Evolutionary conservation across 2,888 invertebrate species (phyloP).

Genomic region (Byasa hedistus): DNA sequence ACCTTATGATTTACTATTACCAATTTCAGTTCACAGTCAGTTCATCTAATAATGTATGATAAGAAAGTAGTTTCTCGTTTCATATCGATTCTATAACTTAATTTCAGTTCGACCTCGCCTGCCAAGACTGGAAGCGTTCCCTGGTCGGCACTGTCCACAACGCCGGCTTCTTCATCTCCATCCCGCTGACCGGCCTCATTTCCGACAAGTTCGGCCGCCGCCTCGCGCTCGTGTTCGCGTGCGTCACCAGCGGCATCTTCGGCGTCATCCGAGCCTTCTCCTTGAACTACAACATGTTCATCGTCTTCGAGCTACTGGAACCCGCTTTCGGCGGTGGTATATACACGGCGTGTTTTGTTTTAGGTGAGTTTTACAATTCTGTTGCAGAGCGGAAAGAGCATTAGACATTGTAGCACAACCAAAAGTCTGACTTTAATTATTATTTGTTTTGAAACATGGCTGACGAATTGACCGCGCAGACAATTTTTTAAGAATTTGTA

Average conservation of each 20-base stretch:
- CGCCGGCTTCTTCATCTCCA: conserved; percentile 85
- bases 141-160: conserved; percentile 88
- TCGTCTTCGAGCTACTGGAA: conserved; percentile 80
- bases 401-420: no score
- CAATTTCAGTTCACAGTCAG: no score
- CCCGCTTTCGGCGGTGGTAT: conserved; percentile 79
- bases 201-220: conserved; percentile 85
- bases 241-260: conserved; percentile 76
- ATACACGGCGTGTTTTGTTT: conserved; percentile 81
- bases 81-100: conserved; percentile 17
- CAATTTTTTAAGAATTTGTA: no score
- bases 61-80: no score
- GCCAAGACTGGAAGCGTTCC: conserved; percentile 86
- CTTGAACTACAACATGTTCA: conserved; percentile 79
- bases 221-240: conserved; percentile 79
- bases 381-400: no score
- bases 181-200: conserved; percentile 84
- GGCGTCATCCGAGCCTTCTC: conserved; percentile 81
- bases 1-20: no score
- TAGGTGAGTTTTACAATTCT: conserved; percentile 66
- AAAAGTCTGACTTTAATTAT: no score
- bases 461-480: no score
- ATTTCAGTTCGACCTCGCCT: conserved; percentile 83
- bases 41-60: no score
- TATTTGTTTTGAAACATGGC: no score